These are phyloP conservation scores for Oreohelix idahoensis DNA, from an alignment of 1,140 invertebrate species.

Conservation along the genomic window DNA sequence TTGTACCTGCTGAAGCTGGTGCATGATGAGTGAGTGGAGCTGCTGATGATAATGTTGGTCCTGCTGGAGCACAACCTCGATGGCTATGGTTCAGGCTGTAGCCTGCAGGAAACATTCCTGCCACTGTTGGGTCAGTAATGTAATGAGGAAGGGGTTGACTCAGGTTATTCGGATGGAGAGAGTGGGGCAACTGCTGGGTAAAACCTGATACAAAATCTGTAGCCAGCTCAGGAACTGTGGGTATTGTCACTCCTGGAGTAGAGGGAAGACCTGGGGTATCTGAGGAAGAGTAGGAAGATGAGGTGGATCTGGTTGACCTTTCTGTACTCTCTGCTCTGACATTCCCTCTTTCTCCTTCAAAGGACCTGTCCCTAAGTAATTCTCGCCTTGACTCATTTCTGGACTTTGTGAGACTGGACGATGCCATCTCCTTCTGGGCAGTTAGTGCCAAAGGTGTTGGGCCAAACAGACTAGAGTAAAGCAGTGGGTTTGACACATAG, in stretches of 20 bases:
- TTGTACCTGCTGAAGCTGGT: not conserved
- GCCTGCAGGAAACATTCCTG: constrained; percentile 22
- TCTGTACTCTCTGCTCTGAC: constrained; percentile 1
- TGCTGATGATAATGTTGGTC: no score
- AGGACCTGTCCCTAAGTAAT: not conserved
- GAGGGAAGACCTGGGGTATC: constrained; percentile 24
- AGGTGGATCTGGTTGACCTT: not conserved
- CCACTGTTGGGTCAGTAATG: not conserved
- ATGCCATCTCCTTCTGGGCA: constrained; percentile 7
- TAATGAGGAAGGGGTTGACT: not conserved
- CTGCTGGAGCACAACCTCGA: not conserved
- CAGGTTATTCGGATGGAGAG: not conserved
- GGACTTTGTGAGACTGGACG: not conserved
- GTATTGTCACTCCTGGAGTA: not conserved
- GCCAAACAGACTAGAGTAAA: constrained; percentile 42
- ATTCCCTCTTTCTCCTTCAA: not conserved
- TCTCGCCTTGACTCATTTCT: constrained; percentile 31
- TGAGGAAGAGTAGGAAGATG: constrained; percentile 24
- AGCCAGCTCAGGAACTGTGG: not conserved
- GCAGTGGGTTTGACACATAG: constrained; percentile 33
- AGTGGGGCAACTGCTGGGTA: not conserved
- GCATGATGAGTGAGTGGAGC: constrained; percentile 4
- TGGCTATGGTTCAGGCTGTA: not conserved
- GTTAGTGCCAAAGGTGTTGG: not conserved
- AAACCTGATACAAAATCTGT: not conserved